Percentiles rank a stretch among this genome's conserved stretches.
These are phyloP conservation scores for Mormyrops boulengeri DNA, from an alignment of 2,797 vertebrate species.

Conservation along the genomic window DNA sequence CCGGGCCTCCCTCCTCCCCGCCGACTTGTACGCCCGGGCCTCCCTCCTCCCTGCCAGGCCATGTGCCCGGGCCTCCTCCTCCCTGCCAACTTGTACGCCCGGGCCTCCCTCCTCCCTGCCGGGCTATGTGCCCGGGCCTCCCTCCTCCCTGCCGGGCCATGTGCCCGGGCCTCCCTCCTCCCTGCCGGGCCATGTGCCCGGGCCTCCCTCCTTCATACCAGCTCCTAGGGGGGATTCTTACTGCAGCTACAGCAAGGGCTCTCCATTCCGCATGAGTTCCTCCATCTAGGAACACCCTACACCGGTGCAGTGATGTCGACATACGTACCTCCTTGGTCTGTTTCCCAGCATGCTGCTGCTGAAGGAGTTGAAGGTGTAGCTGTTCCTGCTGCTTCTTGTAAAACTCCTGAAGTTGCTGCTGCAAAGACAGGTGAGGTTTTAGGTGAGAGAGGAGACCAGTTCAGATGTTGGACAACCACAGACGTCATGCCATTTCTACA, in stretches of 20 bases:
- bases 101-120: too few relatives aligned
- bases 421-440: conserved; percentile 49
- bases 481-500: neutral
- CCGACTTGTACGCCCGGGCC: conserved; percentile 34
- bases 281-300: neutral
- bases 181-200: neutral
- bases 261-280: neutral
- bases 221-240: neutral
- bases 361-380: conserved; percentile 97
- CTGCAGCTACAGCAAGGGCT: neutral
- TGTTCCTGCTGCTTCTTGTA: conserved; percentile 99
- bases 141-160: conserved; percentile 21
- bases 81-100: conserved; percentile 33
- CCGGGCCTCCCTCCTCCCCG: too few relatives aligned
- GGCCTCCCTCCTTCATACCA: neutral
- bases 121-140: too few relatives aligned
- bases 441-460: neutral
- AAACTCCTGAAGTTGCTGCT: conserved; percentile 99
- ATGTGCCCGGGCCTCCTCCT: too few relatives aligned
- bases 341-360: conserved; percentile 98
- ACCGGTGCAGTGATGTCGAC: neutral
- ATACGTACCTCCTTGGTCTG: conserved; percentile 94
- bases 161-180: conserved; percentile 21
- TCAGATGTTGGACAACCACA: neutral
- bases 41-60: too few relatives aligned